phyloP scores from a whole-genome alignment of 2,113 vertebrate genomes.

The Nicator chloris region DNA sequence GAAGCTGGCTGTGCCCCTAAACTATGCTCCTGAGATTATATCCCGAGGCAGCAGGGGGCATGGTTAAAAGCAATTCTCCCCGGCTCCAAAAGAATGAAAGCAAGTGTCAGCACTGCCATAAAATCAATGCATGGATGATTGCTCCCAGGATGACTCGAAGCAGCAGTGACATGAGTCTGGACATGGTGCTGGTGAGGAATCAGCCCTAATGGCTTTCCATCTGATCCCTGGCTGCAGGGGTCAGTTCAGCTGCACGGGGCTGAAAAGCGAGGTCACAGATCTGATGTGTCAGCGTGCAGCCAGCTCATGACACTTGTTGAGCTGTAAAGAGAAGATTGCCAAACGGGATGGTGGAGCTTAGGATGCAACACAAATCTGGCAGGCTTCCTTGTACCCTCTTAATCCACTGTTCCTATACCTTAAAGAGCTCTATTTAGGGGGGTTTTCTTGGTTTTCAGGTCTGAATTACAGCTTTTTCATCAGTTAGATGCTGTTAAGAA shows the following conservation, averaged over 20 bases:
- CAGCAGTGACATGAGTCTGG: slow-evolving; percentile 13
- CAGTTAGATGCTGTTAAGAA: not conserved
- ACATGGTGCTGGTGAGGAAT: slow-evolving; percentile 30
- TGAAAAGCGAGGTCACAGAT: not conserved
- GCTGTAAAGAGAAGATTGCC: not conserved
- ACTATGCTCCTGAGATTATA: slow-evolving; percentile 52
- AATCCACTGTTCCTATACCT: not conserved
- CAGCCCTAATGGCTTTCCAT: slow-evolving; percentile 22
- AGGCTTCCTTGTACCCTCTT: not conserved
- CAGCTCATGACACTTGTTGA: not conserved
- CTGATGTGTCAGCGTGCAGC: not conserved
- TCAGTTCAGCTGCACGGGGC: not conserved
- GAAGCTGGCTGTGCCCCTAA: slow-evolving; percentile 48
- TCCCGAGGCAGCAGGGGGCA: slow-evolving; percentile 17
- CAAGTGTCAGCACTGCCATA: slow-evolving; percentile 45
- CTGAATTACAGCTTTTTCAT: not conserved
- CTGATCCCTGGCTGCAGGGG: slow-evolving; percentile 28
- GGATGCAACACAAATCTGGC: not conserved
- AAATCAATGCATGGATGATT: slow-evolving; percentile 51
- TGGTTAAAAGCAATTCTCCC: slow-evolving; percentile 44
- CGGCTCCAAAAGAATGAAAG: slow-evolving; percentile 1
- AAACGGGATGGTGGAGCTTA: not conserved
- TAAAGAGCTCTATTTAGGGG: not conserved
- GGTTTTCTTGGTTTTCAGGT: fast-evolving
- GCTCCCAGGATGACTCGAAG: slow-evolving; percentile 42